These are phyloP conservation scores for Mormyrus proboscirostris DNA, from an alignment of 2,797 vertebrate species.

Conservation along the genomic window DNA sequence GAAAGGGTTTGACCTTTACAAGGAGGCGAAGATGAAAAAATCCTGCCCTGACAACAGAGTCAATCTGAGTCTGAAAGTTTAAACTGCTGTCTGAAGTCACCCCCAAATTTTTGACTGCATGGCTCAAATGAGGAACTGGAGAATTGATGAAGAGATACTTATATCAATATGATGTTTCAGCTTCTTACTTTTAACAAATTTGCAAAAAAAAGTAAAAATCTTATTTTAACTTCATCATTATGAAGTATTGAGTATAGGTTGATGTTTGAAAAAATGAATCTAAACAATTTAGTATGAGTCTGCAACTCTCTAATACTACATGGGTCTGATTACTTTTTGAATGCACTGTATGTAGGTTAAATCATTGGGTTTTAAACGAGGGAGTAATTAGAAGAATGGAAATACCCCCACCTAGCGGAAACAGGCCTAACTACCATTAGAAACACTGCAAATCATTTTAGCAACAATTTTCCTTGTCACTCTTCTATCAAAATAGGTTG, in stretches of 20 bases:
- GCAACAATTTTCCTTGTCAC: neutral
- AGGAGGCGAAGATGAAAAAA: too few species aligned
- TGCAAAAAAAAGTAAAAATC: neutral
- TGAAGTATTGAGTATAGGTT: neutral
- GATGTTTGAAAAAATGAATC: neutral
- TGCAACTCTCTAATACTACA: neutral
- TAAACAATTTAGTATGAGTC: neutral
- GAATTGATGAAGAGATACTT: neutral
- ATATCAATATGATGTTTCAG: neutral
- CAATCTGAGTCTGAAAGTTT: too few species aligned
- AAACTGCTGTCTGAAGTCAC: too few species aligned
- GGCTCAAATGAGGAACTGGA: too few species aligned
- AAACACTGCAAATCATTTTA: neutral
- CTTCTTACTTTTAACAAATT: neutral
- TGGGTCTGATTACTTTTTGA: neutral
- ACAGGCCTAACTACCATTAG: neutral
- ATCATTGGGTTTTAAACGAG: neutral
- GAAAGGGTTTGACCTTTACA: too few species aligned
- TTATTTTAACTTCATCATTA: neutral
- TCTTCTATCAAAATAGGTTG: neutral
- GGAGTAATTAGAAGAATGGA: neutral
- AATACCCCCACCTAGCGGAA: neutral
- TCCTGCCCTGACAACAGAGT: too few species aligned
- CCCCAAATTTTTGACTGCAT: too few species aligned
- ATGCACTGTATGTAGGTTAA: neutral